Base-by-base conservation (phyloP, 1,140 invertebrate genomes). In the Saccostrea glomerata region DNA sequence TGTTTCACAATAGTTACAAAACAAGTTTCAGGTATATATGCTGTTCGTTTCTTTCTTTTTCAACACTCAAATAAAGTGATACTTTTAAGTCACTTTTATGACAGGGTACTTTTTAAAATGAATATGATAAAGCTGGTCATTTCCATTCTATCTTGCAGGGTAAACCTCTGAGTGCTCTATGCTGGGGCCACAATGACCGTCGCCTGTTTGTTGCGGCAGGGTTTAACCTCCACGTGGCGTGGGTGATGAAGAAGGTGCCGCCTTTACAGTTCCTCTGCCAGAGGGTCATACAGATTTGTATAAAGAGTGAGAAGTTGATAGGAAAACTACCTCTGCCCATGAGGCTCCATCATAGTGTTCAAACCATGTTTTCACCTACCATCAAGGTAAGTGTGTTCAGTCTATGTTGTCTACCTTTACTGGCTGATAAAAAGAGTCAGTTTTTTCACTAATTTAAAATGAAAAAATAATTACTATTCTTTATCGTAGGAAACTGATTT, bases 131-230 rank as follows among this genome's bases (percentile, higher is more conserved):
- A 0, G 30, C 30, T 36, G 30, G 30, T 36, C 30, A 77, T 55
- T 55, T 60, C 77, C 23, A 3, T 85, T 58, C 77, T 87, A 13
- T 55, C 87, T 91, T 91, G 66, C 91, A 98, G 97, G 96, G 92
- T 47, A 94, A 97, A 91, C 97, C 97, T 7, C 97, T 99, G 60
- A 98, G 98, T 58, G 98, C 98, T 7, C 95, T 99, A 91, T 99
- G 98, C 1, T 99, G 98, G 98, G 99, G 98, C 55, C 98, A 99
- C 95, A 98, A 99, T 94, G 99, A 99, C 93, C 97, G 98, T 90
- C 96, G 98, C 3, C 95, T 99, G 55, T 99, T 99, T 94, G 96
- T 99, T 54, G 98, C 98, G 17, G 98, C 98, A 17, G 98, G 98
- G 17, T 95, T 95, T 86, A 92, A 95, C 85, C 92, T 96, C 96